Evolutionary conservation across 2,888 invertebrate species (phyloP).

Genomic region (Plagodis pulveraria): DNA sequence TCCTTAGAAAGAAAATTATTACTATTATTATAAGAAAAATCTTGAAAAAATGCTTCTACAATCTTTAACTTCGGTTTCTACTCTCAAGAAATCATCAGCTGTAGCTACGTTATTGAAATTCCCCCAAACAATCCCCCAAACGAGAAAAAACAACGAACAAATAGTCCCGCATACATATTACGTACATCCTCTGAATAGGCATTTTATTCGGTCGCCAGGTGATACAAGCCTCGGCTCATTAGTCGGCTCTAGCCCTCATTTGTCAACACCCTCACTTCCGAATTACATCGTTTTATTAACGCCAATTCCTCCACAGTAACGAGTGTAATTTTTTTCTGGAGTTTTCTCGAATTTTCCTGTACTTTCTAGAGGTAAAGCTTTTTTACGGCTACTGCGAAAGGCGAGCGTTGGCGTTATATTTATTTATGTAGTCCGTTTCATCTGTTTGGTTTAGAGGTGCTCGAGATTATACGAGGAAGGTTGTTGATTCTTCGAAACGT

Average conservation of each 20-base stretch:
- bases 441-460: neutral
- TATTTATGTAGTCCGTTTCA: constrained; percentile 32
- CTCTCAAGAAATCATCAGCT: neutral
- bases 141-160: constrained; percentile 45
- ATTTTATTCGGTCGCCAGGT: constrained; percentile 65
- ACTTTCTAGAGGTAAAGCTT: constrained; percentile 41
- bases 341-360: constrained; percentile 43
- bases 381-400: constrained; percentile 39
- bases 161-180: constrained; percentile 39
- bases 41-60: neutral
- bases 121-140: constrained; percentile 22
- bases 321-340: constrained; percentile 62
- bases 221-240: constrained; percentile 70
- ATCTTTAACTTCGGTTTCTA: neutral
- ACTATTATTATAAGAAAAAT: too few species aligned
- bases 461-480: constrained; percentile 3
- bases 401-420: constrained; percentile 50
- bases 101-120: constrained; percentile 14
- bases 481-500: constrained; percentile 14
- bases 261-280: constrained; percentile 68
- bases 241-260: constrained; percentile 67
- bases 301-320: constrained; percentile 74
- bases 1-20: too few species aligned
- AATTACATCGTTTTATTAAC: constrained; percentile 71
- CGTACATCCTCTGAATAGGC: constrained; percentile 49